These are phyloP conservation scores for Sesia bembeciformis DNA, from an alignment of 2,888 invertebrate genomes.

Conservation along the genomic window DNA sequence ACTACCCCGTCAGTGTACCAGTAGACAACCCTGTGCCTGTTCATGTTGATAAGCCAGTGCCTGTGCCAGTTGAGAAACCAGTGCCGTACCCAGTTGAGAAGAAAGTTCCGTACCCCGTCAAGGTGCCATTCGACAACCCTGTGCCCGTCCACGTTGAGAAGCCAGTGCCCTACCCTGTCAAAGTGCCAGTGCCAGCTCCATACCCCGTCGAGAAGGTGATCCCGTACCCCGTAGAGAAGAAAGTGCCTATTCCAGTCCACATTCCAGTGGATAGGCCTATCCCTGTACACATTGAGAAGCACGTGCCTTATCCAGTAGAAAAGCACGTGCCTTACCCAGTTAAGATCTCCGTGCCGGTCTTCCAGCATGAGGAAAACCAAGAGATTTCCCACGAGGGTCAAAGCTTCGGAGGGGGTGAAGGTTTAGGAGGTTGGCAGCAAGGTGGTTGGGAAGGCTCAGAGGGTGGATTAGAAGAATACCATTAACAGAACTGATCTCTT, in stretches of 20 bases:
- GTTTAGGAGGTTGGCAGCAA: slow-evolving; percentile 7
- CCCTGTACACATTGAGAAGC: slow-evolving; percentile 78
- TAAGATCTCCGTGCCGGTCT: slow-evolving; percentile 80
- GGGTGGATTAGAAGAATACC: slow-evolving; percentile 42
- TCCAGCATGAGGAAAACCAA: slow-evolving; percentile 58
- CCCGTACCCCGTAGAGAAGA: slow-evolving; percentile 79
- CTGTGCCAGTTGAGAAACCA: slow-evolving; percentile 82
- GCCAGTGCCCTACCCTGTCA: slow-evolving; percentile 83
- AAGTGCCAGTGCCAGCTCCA: slow-evolving; percentile 81
- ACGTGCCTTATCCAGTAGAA: slow-evolving; percentile 78
- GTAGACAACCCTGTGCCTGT: slow-evolving; percentile 82
- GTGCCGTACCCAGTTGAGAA: slow-evolving; percentile 85
- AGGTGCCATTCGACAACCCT: slow-evolving; percentile 79
- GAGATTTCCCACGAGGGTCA: slow-evolving; percentile 22
- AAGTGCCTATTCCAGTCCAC: slow-evolving; percentile 78
- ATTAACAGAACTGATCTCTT: slow-evolving; percentile 69
- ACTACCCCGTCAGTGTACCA: slow-evolving; percentile 80
- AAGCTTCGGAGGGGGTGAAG: slow-evolving; percentile 18
- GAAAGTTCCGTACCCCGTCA: slow-evolving; percentile 80
- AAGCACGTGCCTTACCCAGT: slow-evolving; percentile 81
- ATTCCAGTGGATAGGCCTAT: slow-evolving; percentile 75
- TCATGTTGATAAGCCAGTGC: slow-evolving; percentile 78
- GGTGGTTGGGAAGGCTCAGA: slow-evolving; percentile 19
- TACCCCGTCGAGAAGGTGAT: slow-evolving; percentile 80
- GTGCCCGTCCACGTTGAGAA: slow-evolving; percentile 85